Evolutionary conservation across 2,113 vertebrate genomes (phyloP).

Genomic region (Macaca mulatta): DNA sequence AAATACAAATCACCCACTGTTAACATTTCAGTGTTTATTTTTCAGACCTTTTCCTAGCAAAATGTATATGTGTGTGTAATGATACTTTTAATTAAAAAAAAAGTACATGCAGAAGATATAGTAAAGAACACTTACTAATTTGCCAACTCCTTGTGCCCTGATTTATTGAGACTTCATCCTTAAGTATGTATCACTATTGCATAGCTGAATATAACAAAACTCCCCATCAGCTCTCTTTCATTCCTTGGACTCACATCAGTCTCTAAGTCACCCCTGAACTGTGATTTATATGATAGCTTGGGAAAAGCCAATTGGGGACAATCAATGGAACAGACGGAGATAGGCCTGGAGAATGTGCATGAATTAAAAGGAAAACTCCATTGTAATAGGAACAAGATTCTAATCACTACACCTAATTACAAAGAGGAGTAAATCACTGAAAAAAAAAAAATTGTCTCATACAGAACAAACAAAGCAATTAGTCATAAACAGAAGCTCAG

Average conservation of each 20-base stretch:
- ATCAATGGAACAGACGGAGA: conserved; percentile 66
- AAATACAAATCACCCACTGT: not conserved
- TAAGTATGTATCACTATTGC: not conserved
- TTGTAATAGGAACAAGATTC: conserved; percentile 78
- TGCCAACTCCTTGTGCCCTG: not conserved
- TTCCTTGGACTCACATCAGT: conserved; percentile 13
- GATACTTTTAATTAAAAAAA: not conserved
- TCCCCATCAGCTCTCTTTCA: not conserved
- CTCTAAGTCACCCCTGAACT: conserved; percentile 47
- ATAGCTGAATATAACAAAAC: not conserved
- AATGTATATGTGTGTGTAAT: not conserved
- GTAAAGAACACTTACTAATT: conserved; percentile 18
- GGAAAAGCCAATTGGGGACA: conserved; percentile 71
- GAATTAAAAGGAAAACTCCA: conserved; percentile 76
- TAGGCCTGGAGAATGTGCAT: conserved; percentile 54
- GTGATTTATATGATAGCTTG: conserved; percentile 66
- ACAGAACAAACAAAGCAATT: conserved; percentile 77
- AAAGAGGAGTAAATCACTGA: conserved; percentile 71
- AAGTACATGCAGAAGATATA: not conserved
- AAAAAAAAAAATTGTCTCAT: conserved; percentile 70
- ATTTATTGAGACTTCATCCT: not conserved
- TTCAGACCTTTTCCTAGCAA: not conserved
- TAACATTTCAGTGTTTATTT: not conserved
- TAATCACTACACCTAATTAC: conserved; percentile 80
- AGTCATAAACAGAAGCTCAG: conserved; percentile 68